Evolutionary conservation across 2,113 vertebrate genomes (phyloP).

Genomic region (Ailuropoda melanoleuca): DNA sequence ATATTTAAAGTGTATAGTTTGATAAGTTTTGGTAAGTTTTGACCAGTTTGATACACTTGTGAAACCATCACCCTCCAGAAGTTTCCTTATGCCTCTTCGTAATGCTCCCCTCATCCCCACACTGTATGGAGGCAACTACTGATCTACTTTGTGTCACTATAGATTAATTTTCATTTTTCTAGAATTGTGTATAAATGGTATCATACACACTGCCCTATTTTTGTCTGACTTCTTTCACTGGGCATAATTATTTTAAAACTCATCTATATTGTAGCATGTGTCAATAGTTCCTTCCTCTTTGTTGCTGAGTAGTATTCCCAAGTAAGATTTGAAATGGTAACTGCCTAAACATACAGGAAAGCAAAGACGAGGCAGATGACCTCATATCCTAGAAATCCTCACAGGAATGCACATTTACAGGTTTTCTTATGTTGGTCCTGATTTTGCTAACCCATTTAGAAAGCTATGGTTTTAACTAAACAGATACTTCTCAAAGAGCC

Average conservation of each 20-base stretch:
- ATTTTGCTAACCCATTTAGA: neutral
- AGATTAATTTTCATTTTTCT: neutral
- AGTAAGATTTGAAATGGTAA: neutral
- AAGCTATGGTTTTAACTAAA: neutral
- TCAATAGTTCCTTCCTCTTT: neutral
- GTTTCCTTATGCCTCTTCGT: neutral
- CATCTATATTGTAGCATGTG: neutral
- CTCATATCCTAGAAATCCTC: neutral
- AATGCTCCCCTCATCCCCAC: neutral
- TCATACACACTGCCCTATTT: neutral
- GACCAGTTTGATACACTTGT: neutral
- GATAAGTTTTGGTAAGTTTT: neutral
- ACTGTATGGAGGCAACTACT: neutral
- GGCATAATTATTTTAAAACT: neutral
- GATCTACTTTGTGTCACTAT: neutral
- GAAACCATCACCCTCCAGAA: neutral
- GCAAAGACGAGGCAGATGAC: neutral
- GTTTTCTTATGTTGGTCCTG: neutral
- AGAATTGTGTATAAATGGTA: neutral
- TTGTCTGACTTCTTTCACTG: neutral
- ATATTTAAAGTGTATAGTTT: neutral
- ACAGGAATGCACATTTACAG: neutral
- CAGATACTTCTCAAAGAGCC: neutral
- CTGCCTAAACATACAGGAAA: neutral
- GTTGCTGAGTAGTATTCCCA: neutral